Evolutionary conservation across 2,113 vertebrate genomes (phyloP).

Genomic region (Chelonoidis abingdonii): DNA sequence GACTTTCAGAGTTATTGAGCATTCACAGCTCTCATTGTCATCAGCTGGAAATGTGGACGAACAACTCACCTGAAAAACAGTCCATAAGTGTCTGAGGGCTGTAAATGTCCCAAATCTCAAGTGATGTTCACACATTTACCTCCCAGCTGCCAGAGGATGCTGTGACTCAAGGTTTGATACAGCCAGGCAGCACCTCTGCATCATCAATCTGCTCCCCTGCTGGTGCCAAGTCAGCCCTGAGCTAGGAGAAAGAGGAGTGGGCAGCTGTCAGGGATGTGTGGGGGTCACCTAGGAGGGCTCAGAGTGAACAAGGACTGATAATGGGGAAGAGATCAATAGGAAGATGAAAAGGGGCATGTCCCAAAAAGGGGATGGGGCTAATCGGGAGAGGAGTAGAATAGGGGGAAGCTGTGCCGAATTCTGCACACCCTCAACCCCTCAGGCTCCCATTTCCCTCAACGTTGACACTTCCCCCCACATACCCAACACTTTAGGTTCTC

Average conservation of each 20-base stretch:
- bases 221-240: not conserved
- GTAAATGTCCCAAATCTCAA: too few species aligned
- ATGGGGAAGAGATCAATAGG: not conserved
- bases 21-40: too few species aligned
- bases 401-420: not conserved
- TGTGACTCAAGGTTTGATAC: not conserved
- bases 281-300: not conserved
- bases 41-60: too few species aligned
- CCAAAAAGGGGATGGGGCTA: not conserved
- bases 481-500: not conserved
- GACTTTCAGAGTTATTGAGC: too few species aligned
- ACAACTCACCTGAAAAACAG: too few species aligned
- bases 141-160: not conserved
- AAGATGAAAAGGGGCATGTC: not conserved
- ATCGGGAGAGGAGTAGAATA: not conserved
- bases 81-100: too few species aligned
- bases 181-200: not conserved
- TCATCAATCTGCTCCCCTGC: not conserved
- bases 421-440: not conserved
- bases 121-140: not conserved
- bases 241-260: not conserved
- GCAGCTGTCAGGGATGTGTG: not conserved
- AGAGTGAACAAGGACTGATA: not conserved
- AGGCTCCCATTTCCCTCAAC: not conserved
- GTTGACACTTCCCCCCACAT: not conserved